Evolutionary conservation across 2,113 vertebrate species (phyloP), one percentile per base, ranked within the genome.

Genomic region (Daphoenositta chrysoptera): DNA sequence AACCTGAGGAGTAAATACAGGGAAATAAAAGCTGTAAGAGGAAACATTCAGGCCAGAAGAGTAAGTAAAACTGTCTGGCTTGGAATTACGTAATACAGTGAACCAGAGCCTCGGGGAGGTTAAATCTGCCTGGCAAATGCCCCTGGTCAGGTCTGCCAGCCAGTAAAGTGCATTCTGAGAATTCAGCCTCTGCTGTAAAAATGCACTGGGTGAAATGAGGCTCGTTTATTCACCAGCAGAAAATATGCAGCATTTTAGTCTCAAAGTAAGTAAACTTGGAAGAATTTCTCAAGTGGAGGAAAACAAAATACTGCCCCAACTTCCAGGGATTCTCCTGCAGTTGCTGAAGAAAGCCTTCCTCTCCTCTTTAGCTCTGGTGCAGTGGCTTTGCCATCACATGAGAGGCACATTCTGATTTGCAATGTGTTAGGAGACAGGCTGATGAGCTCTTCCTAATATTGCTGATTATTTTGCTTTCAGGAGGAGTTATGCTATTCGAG

Each of bases 11-110:
- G 72, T 95, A 97, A 98, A 97, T 96, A 97, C 14, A 14, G 90
- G 84, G 87, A 96, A 96, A 92, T 97, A 96, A 97, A 97, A 93
- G 42, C n/a, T 97, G 92, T 94, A 92, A 97, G 89, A 94, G 63
- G 73, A 95, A 95, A 81, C 47, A 61, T 77, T 91, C 68, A 75
- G 61, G 76, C 81, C 77, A 68, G 73, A 75, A 82, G 71, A 90
- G 71, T 89, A 37, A 90, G 33, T 94, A 96, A 94, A 97, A 72
- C 79, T 91, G 16, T 73, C 91, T 87, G 83, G 65, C 79, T 96
- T 96, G 56, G 91, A 95, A 91, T 95, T 96, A 81, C 63, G 9
- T 93, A 82, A 87, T 86, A 96, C 60, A 94, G 89, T 33, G 31
- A 96, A 77, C 45, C 76, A 48, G 11, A 86, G 65, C 91, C 88